Conservation (phyloP, 2,888 invertebrate genomes). For the Drosophila tanythrix region DNA sequence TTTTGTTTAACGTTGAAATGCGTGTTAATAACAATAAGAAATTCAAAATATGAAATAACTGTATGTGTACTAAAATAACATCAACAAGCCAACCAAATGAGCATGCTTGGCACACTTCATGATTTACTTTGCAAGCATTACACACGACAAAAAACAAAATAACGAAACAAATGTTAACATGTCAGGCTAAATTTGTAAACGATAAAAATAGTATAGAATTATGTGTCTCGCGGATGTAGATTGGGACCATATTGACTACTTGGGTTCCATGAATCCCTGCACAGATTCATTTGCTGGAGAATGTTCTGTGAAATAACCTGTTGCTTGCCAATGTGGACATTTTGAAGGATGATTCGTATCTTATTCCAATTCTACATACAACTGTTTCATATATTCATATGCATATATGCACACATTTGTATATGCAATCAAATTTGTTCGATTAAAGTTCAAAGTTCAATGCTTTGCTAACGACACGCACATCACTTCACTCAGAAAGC, state of each 20-base stretch:
- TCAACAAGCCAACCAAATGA: neutral
- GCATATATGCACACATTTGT: neutral
- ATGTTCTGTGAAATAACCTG: neutral
- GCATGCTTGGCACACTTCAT: conserved; percentile 3
- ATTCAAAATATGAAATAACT: conserved; percentile 22
- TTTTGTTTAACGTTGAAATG: conserved; percentile 30
- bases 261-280: neutral
- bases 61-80: conserved; percentile 12
- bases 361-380: neutral
- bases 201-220: neutral
- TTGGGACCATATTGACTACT: neutral
- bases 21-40: conserved; percentile 28
- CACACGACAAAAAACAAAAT: neutral
- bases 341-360: neutral
- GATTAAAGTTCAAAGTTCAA: conserved; percentile 19
- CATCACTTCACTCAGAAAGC: neutral
- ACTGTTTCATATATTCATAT: neutral
- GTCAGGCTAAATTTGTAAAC: neutral
- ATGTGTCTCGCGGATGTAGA: too few relatives aligned
- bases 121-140: neutral
- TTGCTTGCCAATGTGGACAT: neutral
- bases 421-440: too few relatives aligned
- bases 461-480: conserved; percentile 9
- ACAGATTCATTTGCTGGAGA: neutral
- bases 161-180: neutral